These are phyloP conservation scores for Marasmarcha lunaedactyla DNA, from an alignment of 2,888 invertebrate genomes.

Conservation along the genomic window DNA sequence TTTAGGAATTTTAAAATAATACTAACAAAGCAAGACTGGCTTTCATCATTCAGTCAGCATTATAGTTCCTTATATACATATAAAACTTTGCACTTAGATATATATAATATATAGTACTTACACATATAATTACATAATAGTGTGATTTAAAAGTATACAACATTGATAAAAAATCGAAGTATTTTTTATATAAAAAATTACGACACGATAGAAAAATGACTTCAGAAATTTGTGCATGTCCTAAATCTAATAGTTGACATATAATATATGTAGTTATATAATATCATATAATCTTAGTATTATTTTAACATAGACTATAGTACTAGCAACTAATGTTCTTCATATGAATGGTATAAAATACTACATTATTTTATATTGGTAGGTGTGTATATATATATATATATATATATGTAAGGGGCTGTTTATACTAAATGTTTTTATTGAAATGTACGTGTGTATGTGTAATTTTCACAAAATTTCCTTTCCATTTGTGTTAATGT, in stretches of 20 bases:
- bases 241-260: constrained; percentile 18
- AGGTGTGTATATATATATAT: no score
- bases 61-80: constrained; percentile 38
- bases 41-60: constrained; percentile 26
- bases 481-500: no score
- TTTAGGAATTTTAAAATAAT: no score
- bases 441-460: no score
- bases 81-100: constrained; percentile 39
- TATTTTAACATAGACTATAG: background rate
- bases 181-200: constrained; percentile 26
- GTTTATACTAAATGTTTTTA: no score
- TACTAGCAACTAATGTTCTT: constrained; percentile 33
- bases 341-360: constrained; percentile 43
- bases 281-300: background rate
- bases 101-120: constrained; percentile 28
- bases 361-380: constrained; percentile 20
- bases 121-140: no score
- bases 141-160: constrained; percentile 44
- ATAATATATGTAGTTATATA: background rate
- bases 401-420: no score
- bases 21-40: constrained; percentile 35
- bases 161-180: constrained; percentile 30
- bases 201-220: constrained; percentile 40
- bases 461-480: no score
- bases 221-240: constrained; percentile 51